Evolutionary conservation across 1,140 invertebrate genomes (phyloP), one percentile per base, ranked within the genome.

Genomic region (Magallana angulata): DNA sequence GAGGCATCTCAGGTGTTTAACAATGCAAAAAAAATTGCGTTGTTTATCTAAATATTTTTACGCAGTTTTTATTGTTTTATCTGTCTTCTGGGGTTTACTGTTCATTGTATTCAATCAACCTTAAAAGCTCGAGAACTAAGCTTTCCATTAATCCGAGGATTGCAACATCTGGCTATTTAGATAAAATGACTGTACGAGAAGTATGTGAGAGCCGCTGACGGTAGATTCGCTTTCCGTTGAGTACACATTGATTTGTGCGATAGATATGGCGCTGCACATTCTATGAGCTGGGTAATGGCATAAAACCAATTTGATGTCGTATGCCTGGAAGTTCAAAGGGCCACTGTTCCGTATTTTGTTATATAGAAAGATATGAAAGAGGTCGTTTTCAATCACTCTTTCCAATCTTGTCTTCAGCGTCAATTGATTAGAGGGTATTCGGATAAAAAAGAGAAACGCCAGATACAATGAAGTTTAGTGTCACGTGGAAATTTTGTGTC

Each of bases 351-450:
- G 24, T 24, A 76, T 30, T 30, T 76, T 76, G 68, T 76, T 18
- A 76, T 76, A 76, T 76, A 30, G 68, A 24, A 76, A 30, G 68
- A 30, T 76, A 76, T 76, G 68, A 76, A 76, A 76, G 36, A 76
- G 18, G 68, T 76, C 68, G 8, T 8, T 76, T 76, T 76, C 68
- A 76, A 76, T 76, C 68, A 76, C 9, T 36, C 68, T 76, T 7
- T 76, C 8, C 24, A 76, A 76, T 76, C 11, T 8, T 76, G 68
- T 76, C 68, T 30, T 12, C 68, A n/a, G n/a, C 18, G 60, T 64
- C 60, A 76, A 36, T 76, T 76, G 68, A 76, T 76, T 30, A 76
- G 18, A 0, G 24, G 68, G 14, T 76, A 30, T 76, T 76, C 68
- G 24, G 24, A 36, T 30, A 11, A 30, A 24, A 36, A 76, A 0